Base-by-base conservation (phyloP, 2,113 vertebrate species). In the Nanorana parkeri region DNA sequence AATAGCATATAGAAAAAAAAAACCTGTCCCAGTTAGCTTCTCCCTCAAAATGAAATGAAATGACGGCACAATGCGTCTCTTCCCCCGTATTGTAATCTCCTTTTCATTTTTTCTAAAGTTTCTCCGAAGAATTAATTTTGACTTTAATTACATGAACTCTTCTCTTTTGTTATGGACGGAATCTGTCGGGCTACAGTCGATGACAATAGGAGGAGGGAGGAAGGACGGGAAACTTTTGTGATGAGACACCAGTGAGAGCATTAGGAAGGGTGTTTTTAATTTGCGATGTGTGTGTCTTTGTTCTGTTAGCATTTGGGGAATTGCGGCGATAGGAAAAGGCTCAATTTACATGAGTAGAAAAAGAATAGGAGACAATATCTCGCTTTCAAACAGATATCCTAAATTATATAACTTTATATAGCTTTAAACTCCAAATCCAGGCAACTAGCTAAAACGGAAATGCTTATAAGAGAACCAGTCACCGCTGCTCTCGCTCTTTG, bases 1-100 rank as follows among this genome's bases (percentile, higher is more conserved):
- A 11, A 55, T 55, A 56, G 79, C 24, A 41, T 54, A 23, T 54
- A 81, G 24, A 47, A 65, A 64, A 21, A 73, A 36, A n/a, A n/a
- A n/a, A n/a, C n/a, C n/a, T 64, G 52, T 72, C 68, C 67, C 28
- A 29, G 68, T 80, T 80, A 26, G 58, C 68, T 58, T 36, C 8
- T 36, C 4, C 32, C 32, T 7, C 8, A 36, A 5, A 36, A 36
- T 6, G 13, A 47, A 41, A 41, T 5, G 8, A 47, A 47, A 41
- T 58, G 23, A 58, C 26, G 29, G 54, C 28, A 41, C 28, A 73
- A 21, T 56, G 23, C 19, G 28, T 41, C 67, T 29, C 28, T 41
- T 10, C 54, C 3, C 56, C 66, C 32, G 28, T 71, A 61, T 51
- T 80, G 17, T 80, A 69, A 69, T 80, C 54, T 69, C 23, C 10